Evolutionary conservation across 1,140 invertebrate species (phyloP).

Genomic region (Agrilus planipennis): DNA sequence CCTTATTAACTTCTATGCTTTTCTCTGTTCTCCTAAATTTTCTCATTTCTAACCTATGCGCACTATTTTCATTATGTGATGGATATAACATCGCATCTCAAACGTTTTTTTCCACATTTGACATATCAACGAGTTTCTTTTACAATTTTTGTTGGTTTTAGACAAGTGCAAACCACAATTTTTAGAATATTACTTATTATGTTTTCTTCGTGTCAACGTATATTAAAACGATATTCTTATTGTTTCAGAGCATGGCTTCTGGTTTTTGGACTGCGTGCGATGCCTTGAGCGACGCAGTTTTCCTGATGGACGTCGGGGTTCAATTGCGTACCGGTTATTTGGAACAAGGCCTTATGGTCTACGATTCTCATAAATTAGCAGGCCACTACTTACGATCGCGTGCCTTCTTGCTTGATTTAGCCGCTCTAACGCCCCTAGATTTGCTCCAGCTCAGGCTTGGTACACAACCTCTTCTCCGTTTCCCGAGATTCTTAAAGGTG

Average conservation of each 20-base stretch:
- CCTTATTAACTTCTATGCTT: no score
- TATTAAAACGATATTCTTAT: no score
- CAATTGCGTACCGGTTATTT: conserved; percentile 92
- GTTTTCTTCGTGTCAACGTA: no score
- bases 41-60: no score
- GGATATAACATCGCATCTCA: no score
- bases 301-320: conserved; percentile 75
- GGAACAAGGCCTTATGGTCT: conserved; percentile 88
- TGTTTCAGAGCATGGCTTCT: conserved; percentile 46
- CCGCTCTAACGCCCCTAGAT: conserved; percentile 75
- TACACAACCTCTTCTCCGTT: conserved; percentile 66
- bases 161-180: no score
- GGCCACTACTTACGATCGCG: conserved; percentile 78
- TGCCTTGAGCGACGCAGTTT: conserved; percentile 73
- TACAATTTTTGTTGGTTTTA: no score
- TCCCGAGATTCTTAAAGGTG: conserved; percentile 72
- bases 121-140: no score
- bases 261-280: conserved; percentile 72
- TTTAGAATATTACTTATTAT: no score
- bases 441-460: conserved; percentile 71
- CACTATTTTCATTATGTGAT: no score
- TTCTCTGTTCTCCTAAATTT: no score
- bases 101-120: no score
- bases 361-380: conserved; percentile 79
- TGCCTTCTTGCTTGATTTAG: conserved; percentile 75